Evolutionary conservation across 2,888 invertebrate species (phyloP), one percentile per base, ranked within the genome.

Genomic region (Microplitis manilae): DNA sequence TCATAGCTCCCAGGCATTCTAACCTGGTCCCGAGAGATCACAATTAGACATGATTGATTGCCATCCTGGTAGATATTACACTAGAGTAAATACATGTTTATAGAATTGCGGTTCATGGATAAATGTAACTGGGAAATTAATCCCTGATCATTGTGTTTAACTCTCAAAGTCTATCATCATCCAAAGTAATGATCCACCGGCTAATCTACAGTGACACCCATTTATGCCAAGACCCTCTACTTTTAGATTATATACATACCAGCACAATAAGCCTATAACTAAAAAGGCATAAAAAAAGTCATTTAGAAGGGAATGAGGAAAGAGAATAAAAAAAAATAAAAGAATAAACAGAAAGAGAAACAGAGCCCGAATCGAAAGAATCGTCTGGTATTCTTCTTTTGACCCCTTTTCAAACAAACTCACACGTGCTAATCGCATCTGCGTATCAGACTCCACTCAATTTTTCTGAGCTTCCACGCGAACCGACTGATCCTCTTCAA

Each of bases 371-470:
- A 75, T 73, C 72, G 30, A 30, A 30, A 30, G 30, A 30, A 30
- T 30, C 30, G 30, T 30, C 30, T 30, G 30, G 2, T 30, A 30
- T 30, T 30, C 30, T 30, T 30, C 39, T 67, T 64, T 60, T 60
- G 65, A 59, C 72, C 40, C 75, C 71, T 68, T 60, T 68, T 50
- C 61, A 67, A 9, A 73, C 65, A 64, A 62, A 72, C 74, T 59
- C 59, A 75, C 70, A 60, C 60, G 84, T 70, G 80, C 77, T 83
- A 88, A 89, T 89, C 88, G 87, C 85, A 81, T 87, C 86, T 83
- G 82, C 86, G 86, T 85, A 88, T 88, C 86, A 87, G 87, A 83
- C 85, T 84, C 86, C 87, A 88, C 84, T 88, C 88, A 88, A 89
- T 89, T 89, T 89, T 89, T 89, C 88, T 86, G 84, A 86, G 85